These are phyloP conservation scores for Shinisaurus crocodilurus DNA, from an alignment of 2,113 vertebrate species.

Conservation along the genomic window DNA sequence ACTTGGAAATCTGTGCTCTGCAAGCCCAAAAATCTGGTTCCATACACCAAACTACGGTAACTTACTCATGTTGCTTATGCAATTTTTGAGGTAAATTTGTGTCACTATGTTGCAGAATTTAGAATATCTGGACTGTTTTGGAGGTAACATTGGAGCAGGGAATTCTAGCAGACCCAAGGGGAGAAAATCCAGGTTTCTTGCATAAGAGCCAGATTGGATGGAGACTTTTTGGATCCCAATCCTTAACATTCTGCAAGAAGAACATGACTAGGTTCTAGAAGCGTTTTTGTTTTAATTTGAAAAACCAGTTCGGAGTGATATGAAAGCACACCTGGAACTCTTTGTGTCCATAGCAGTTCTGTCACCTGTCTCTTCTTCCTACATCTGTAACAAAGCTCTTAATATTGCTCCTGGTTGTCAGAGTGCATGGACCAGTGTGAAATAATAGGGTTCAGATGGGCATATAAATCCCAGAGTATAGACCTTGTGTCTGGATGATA, in stretches of 20 bases:
- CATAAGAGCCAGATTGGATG: not conserved
- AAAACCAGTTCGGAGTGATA: not conserved
- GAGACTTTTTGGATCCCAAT: not conserved
- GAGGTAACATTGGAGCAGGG: not conserved
- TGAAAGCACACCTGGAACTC: not conserved
- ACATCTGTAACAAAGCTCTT: not conserved
- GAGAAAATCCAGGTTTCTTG: not conserved
- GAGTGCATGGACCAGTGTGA: not conserved
- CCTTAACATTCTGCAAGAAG: too few species aligned
- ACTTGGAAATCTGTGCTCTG: not conserved
- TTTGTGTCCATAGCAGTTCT: not conserved
- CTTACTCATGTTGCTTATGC: not conserved
- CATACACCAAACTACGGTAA: not conserved
- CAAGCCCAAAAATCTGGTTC: not conserved
- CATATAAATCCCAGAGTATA: not conserved
- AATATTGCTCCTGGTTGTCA: not conserved
- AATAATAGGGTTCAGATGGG: not conserved
- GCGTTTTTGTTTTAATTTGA: not conserved
- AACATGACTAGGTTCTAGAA: not conserved
- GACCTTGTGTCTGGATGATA: not conserved
- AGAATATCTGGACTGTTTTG: not conserved
- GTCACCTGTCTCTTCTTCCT: too few species aligned
- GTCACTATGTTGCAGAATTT: not conserved
- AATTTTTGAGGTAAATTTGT: not conserved
- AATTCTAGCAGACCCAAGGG: not conserved